phyloP scores from a whole-genome alignment of 35 echinoderm and acorn worm genomes.

The Heliocidaris erythrogramma region DNA sequence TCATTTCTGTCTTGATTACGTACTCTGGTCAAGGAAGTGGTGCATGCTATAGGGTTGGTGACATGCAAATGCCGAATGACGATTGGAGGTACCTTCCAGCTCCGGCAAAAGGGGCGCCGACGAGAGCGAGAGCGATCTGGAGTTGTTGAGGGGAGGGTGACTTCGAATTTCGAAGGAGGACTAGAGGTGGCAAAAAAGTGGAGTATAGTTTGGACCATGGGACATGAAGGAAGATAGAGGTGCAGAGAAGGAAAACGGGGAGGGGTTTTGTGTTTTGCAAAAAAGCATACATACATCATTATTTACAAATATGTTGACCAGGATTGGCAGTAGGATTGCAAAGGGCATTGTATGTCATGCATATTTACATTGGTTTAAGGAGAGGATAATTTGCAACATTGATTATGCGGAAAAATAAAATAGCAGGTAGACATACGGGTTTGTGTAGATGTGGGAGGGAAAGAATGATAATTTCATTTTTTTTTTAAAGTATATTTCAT shows the following conservation, averaged over 20 bases:
- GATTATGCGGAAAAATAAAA: background rate
- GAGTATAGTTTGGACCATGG: background rate
- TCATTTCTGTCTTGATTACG: background rate
- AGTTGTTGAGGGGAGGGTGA: constrained; percentile 46
- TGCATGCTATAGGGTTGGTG: constrained; percentile 51
- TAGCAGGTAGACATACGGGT: background rate
- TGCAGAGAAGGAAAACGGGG: background rate
- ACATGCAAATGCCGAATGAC: constrained; percentile 52
- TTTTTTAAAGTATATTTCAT: too few relatives aligned
- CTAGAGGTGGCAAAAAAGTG: background rate
- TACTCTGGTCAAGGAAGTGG: constrained; percentile 35
- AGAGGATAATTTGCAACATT: background rate
- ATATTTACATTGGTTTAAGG: background rate
- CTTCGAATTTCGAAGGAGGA: constrained; percentile 34
- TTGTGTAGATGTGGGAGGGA: background rate
- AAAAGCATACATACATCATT: too few relatives aligned
- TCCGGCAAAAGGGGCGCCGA: constrained; percentile 26
- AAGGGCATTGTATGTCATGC: background rate
- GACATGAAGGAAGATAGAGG: background rate
- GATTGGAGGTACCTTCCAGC: constrained; percentile 48
- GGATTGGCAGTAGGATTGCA: background rate
- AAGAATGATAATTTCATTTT: too few relatives aligned
- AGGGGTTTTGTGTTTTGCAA: background rate
- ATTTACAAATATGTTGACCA: background rate
- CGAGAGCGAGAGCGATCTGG: constrained; percentile 45